Evolutionary conservation across 2,888 invertebrate genomes (phyloP).

Genomic region (Zygaena filipendulae): DNA sequence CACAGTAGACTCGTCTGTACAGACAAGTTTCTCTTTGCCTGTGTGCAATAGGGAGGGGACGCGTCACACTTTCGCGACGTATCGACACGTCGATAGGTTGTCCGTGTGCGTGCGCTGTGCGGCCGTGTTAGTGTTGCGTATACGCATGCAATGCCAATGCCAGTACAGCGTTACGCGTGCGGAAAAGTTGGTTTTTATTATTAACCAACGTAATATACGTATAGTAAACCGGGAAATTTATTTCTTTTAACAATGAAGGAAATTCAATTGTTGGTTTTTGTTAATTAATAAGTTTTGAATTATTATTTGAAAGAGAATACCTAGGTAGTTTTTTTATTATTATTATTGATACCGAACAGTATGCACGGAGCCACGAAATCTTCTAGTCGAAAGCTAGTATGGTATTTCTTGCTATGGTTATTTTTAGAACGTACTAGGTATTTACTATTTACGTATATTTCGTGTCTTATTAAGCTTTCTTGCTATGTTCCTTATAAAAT

Average conservation of each 20-base stretch:
- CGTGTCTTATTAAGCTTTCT: too few species aligned
- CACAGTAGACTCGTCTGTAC: constrained; percentile 15
- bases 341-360: too few species aligned
- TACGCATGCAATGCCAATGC: constrained; percentile 64
- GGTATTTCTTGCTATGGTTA: too few species aligned
- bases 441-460: too few species aligned
- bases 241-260: background rate
- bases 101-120: constrained; percentile 15
- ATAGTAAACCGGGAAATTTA: constrained; percentile 60
- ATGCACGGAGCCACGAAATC: too few species aligned
- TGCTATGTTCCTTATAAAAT: too few species aligned
- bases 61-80: constrained; percentile 26
- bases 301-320: background rate
- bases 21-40: constrained; percentile 8
- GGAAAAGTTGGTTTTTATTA: constrained; percentile 45
- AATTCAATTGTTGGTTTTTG: constrained; percentile 7
- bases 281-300: constrained; percentile 26
- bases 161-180: constrained; percentile 52
- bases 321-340: too few species aligned
- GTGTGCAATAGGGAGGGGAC: constrained; percentile 19
- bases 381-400: too few species aligned
- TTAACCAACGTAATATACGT: constrained; percentile 45
- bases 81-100: constrained; percentile 11
- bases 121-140: constrained; percentile 53
- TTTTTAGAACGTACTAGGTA: too few species aligned